Evolutionary conservation across 1,140 invertebrate genomes (phyloP), one percentile per base, ranked within the genome.

Genomic region (Zaprionus kolodkinae): DNA sequence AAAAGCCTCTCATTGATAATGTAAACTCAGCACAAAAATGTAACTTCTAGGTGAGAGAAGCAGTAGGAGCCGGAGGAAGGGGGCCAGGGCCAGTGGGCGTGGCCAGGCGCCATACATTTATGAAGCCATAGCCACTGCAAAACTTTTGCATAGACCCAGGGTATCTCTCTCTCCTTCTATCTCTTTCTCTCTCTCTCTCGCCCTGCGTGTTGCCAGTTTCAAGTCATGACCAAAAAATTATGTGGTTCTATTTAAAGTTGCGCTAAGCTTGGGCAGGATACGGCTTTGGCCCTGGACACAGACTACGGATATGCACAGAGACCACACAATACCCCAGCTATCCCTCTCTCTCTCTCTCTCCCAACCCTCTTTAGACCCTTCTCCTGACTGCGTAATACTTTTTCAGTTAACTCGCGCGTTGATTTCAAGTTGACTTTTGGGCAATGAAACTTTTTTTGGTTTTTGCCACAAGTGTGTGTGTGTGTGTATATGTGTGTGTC

Each of bases 1-100:
- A 74, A 83, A 88, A 87, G 84, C 74, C 84, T 81, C 88, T 87
- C 85, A 88, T 88, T 88, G 84, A 88, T 88, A 88, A 88, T 88
- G 85, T 76, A 88, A 89, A 84, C 84, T 87, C 84, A 87, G 84
- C 84, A 87, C 73, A 88, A 87, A 88, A 83, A 83, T 87, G 88
- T 80, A 21, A 21, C 73, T 83, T 17, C 57, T 65, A 76, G 59
- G 65, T 75, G 7, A 36, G n/a, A 21, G 21, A 21, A 21, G 21
- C 21, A 21, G 54, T 1, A 40, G 21, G n/a, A 36, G 48, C 17
- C 2, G 13, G 43, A 15, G 17, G 15, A 15, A 13, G n/a, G n/a
- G n/a, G n/a, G n/a, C n/a, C n/a, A 27, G 11, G 48, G 30, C 6
- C 25, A 59, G 70, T 25, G 40, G 30, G 35, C 27, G 57, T 25